phyloP scores from a whole-genome alignment of 1,140 invertebrate genomes.

The Samia ricini region DNA sequence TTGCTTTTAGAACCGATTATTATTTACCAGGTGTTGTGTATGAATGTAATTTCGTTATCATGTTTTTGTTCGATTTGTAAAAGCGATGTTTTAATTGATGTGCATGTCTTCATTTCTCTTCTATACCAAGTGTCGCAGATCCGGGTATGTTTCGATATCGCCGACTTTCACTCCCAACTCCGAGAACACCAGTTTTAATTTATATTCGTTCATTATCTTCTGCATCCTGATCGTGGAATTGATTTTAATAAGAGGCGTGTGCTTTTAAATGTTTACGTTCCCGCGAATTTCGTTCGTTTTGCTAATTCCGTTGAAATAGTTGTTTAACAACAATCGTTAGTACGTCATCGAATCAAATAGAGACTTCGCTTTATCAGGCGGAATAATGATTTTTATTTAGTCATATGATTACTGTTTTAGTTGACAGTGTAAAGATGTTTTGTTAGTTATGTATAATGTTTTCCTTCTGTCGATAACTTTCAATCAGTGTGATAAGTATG shows the following conservation, averaged over 20 bases:
- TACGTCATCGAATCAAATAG: constrained; percentile 9
- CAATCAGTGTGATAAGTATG: neutral
- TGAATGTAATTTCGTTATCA: constrained; percentile 8
- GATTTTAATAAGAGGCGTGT: constrained; percentile 33
- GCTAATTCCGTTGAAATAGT: constrained; percentile 1
- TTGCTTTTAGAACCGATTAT: constrained; percentile 8
- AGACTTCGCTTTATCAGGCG: neutral
- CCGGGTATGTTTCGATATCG: constrained; percentile 36
- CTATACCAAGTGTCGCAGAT: constrained; percentile 39
- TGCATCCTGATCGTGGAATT: constrained; percentile 60
- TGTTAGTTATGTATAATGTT: constrained; percentile 6
- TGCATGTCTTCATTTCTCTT: constrained; percentile 36
- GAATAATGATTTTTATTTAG: neutral
- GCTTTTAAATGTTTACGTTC: constrained; percentile 10
- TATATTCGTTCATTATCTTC: constrained; percentile 63
- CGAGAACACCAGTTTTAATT: constrained; percentile 47
- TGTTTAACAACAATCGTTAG: constrained; percentile 5
- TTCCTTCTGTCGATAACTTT: constrained; percentile 12
- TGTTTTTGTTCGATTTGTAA: constrained; percentile 41
- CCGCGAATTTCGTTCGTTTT: constrained; percentile 8
- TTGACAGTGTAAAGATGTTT: neutral
- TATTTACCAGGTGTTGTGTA: neutral
- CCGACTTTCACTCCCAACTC: constrained; percentile 60
- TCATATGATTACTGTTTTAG: neutral
- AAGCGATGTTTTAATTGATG: constrained; percentile 46